Conservation (phyloP, 2,888 invertebrate genomes). For the Philaethria dido region DNA sequence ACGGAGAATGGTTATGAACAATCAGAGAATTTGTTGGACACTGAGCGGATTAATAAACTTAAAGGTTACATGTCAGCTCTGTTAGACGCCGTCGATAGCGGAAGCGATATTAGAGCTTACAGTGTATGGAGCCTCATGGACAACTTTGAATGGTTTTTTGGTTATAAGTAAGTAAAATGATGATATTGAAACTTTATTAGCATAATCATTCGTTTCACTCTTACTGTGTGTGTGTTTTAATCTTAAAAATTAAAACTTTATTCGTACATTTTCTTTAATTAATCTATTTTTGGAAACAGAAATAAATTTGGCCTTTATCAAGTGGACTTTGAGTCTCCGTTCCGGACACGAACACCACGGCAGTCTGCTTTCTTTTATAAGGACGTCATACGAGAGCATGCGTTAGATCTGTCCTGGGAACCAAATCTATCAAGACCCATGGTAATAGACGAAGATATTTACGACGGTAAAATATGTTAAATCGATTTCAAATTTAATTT, state of each 20-base stretch:
- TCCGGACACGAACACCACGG: constrained; percentile 8
- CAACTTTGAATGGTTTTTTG: constrained; percentile 12
- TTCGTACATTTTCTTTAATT: too few species aligned
- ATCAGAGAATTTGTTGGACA: constrained; percentile 7
- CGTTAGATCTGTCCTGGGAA: neutral
- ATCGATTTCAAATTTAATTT: neutral
- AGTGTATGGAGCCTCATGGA: constrained; percentile 27
- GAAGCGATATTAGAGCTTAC: constrained; percentile 18
- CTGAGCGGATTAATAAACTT: neutral
- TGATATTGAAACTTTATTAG: neutral
- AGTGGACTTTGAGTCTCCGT: constrained; percentile 8
- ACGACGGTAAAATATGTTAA: neutral
- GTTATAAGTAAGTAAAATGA: constrained; percentile 6
- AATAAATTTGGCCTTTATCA: neutral
- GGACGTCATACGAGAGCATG: neutral
- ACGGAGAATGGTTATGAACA: constrained; percentile 29
- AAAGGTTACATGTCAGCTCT: constrained; percentile 9
- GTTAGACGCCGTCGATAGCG: constrained; percentile 12
- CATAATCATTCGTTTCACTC: too few species aligned
- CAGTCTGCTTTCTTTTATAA: constrained; percentile 14
- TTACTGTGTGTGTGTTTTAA: too few species aligned
- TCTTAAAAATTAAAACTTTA: too few species aligned
- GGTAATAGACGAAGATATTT: constrained; percentile 8
- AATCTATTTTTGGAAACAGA: neutral
- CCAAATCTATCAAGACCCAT: neutral